A percentile compares a stretch with the other conserved stretches of the same genome.
Conservation (phyloP, 2,113 vertebrate species). For the Onychostoma macrolepis region DNA sequence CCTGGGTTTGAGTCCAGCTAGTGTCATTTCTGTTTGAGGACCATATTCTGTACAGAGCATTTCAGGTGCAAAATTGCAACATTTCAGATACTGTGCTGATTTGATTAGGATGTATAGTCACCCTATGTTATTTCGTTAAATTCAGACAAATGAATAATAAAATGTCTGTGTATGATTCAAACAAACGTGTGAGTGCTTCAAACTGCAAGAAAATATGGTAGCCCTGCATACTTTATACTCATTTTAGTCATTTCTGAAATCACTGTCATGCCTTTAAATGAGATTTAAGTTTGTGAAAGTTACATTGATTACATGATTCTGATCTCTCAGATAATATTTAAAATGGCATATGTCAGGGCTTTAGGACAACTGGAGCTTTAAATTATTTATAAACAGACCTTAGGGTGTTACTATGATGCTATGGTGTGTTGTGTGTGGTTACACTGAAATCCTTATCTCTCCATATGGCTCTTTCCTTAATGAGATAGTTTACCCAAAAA, state of each 20-base stretch:
- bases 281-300: background rate
- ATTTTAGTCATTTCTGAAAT: background rate
- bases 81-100: background rate
- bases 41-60: background rate
- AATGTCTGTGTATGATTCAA: background rate
- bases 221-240: background rate
- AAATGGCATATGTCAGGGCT: background rate
- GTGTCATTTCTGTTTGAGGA: background rate
- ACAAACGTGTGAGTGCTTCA: background rate
- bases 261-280: too few species aligned
- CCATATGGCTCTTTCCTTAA: background rate
- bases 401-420: background rate
- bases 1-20: background rate
- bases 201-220: background rate
- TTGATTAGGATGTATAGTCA: background rate
- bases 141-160: background rate
- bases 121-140: background rate
- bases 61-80: background rate
- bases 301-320: background rate
- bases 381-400: background rate
- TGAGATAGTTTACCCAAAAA: background rate
- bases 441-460: background rate
- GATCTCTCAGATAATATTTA: background rate
- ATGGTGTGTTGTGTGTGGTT: background rate
- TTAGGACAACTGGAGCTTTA: background rate